A percentile compares a stretch with the other conserved stretches of the same genome.
phyloP scores from a whole-genome alignment of 2,113 vertebrate species.

The Prunella himalayana region DNA sequence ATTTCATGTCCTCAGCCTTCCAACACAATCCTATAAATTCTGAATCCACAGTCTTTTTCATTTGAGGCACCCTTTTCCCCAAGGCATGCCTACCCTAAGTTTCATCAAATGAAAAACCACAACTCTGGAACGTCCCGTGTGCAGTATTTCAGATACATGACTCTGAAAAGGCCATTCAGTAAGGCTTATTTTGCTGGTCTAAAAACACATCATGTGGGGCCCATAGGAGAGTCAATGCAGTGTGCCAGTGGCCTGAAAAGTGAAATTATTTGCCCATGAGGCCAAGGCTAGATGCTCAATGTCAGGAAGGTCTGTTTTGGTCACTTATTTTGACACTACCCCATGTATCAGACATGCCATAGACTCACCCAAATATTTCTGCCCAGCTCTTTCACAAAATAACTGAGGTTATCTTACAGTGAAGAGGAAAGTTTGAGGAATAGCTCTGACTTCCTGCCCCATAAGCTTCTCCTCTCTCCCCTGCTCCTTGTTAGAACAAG shows the following conservation, averaged over 20 bases:
- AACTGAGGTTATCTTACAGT: neutral
- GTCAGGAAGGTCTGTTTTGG: neutral
- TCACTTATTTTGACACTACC: neutral
- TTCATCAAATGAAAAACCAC: neutral
- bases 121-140: neutral
- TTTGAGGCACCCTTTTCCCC: neutral
- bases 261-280: neutral
- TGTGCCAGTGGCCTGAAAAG: neutral
- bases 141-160: neutral
- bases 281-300: neutral
- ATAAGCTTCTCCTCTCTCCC: neutral
- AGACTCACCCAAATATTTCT: neutral
- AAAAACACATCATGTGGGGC: neutral
- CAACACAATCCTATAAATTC: neutral
- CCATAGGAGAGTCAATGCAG: neutral
- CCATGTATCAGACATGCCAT: fast-evolving
- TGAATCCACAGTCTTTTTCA: neutral
- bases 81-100: neutral
- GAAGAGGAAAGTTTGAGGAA: neutral
- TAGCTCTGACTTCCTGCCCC: neutral
- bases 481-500: neutral
- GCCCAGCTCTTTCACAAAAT: neutral
- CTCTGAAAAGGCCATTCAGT: neutral
- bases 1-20: neutral
- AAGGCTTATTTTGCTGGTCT: neutral